Evolutionary conservation across 2,113 vertebrate species (phyloP).

Genomic region (Edolisoma coerulescens): DNA sequence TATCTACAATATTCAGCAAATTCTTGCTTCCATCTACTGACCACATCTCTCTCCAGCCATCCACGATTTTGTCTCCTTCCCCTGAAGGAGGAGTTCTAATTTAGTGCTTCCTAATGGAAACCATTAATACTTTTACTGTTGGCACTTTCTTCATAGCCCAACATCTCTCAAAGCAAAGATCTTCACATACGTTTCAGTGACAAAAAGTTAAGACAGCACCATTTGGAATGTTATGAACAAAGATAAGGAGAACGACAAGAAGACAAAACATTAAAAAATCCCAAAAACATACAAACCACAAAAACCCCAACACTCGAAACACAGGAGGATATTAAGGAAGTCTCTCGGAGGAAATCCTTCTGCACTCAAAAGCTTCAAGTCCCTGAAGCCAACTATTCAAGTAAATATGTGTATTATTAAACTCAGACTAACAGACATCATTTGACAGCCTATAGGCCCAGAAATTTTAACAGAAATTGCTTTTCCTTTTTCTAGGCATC

Average conservation of each 20-base stretch:
- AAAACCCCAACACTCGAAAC: not conserved
- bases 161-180: not conserved
- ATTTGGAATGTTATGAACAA: not conserved
- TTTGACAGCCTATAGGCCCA: not conserved
- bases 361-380: not conserved
- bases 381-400: not conserved
- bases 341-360: not conserved
- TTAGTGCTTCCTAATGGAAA: not conserved
- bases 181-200: not conserved
- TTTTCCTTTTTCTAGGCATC: not conserved
- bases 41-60: not conserved
- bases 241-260: not conserved
- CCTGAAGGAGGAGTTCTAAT: not conserved
- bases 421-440: not conserved
- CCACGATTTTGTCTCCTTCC: not conserved
- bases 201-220: not conserved
- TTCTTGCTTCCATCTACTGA: not conserved
- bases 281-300: not conserved
- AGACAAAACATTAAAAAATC: not conserved
- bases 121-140: not conserved
- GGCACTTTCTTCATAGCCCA: not conserved
- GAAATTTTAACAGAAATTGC: not conserved
- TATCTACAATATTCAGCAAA: not conserved
- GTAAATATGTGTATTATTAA: not conserved
- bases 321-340: not conserved